Percentiles rank a stretch among this genome's conserved stretches.
Conservation (phyloP, 2,888 invertebrate genomes). For the Hermodice carunculata region DNA sequence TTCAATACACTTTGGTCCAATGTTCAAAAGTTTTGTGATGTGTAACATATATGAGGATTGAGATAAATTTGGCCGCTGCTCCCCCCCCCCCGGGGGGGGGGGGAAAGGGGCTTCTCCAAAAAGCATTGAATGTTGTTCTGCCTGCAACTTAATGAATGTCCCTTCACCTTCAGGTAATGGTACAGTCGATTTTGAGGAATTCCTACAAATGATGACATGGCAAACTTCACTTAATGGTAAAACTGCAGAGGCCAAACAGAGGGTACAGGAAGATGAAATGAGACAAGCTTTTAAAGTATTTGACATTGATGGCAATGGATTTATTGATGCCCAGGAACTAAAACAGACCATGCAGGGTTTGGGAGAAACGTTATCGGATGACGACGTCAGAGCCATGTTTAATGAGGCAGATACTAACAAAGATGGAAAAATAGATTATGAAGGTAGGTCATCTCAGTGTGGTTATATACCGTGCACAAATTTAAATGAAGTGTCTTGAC, state of each 20-base stretch:
- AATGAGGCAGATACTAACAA: conserved; percentile 64
- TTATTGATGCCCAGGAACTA: conserved; percentile 65
- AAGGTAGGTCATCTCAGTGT: too few species aligned
- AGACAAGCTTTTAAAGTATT: conserved; percentile 29
- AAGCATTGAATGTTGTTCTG: too few species aligned
- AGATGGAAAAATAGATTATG: conserved; percentile 67
- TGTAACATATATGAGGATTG: too few species aligned
- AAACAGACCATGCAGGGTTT: conserved; percentile 63
- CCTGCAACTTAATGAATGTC: not conserved
- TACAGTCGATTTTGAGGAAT: conserved; percentile 63
- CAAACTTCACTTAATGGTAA: conserved; percentile 23
- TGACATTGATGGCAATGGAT: conserved; percentile 64
- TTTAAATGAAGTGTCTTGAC: not conserved
- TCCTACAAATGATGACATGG: conserved; percentile 59
- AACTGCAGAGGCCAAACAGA: conserved; percentile 14
- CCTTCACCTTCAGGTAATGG: conserved; percentile 24
- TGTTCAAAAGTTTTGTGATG: too few species aligned
- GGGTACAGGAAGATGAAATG: conserved; percentile 24
- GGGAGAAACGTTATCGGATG: conserved; percentile 64
- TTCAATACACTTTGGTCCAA: too few species aligned
- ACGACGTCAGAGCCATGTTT: conserved; percentile 66
- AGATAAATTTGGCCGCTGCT: too few species aligned
- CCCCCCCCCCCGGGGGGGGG: too few species aligned
- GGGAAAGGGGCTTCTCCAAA: too few species aligned
- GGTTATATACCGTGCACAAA: not conserved